A percentile compares a stretch with the other conserved stretches of the same genome.
phyloP scores from a whole-genome alignment of 2,113 vertebrate genomes.

The Etia nguti region DNA sequence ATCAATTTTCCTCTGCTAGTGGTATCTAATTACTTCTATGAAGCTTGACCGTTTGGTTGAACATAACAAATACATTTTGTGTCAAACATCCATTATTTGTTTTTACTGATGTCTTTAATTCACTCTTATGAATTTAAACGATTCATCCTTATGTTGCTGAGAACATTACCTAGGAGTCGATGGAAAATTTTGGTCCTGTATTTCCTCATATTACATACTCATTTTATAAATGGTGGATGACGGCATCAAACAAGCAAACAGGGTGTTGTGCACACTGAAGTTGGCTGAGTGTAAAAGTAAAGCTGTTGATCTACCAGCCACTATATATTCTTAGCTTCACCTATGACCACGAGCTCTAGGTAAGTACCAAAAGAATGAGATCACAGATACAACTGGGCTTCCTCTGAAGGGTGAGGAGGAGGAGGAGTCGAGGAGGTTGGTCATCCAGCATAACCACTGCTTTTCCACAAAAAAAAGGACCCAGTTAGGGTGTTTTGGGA shows the following conservation, averaged over 20 bases:
- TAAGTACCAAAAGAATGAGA: background rate
- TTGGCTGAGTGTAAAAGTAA: background rate
- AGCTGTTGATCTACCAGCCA: background rate
- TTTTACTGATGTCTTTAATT: background rate
- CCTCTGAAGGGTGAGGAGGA: background rate
- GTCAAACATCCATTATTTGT: background rate
- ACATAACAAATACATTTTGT: background rate
- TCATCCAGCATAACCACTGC: background rate
- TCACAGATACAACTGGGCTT: background rate
- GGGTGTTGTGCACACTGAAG: background rate
- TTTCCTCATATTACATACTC: background rate
- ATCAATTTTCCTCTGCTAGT: conserved; percentile 17
- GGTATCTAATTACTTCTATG: background rate
- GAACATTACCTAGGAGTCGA: background rate
- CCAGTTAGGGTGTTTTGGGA: background rate
- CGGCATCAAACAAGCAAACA: background rate
- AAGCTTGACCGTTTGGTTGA: background rate
- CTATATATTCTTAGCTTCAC: background rate
- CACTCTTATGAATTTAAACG: background rate
- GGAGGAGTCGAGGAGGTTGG: background rate
- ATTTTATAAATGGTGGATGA: background rate
- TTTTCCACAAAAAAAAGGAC: background rate
- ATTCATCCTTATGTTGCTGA: background rate
- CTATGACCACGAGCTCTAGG: background rate
- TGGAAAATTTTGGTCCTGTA: background rate